These are phyloP conservation scores for Lordiphosa mommai DNA, from an alignment of 1,140 invertebrate genomes.

Conservation along the genomic window DNA sequence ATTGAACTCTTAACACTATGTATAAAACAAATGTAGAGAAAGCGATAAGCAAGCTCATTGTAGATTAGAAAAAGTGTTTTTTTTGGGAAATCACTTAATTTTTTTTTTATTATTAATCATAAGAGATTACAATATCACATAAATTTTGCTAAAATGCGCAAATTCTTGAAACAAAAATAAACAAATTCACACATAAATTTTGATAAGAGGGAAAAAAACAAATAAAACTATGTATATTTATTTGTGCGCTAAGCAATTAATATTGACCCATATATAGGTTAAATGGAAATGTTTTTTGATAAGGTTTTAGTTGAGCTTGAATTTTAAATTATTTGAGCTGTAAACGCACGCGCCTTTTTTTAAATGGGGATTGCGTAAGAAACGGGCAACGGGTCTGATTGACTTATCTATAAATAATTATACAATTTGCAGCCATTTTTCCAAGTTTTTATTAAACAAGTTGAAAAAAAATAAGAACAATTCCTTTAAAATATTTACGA, in stretches of 20 bases:
- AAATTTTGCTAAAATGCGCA: conserved; percentile 24
- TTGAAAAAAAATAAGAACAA: no score
- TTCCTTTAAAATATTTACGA: no score
- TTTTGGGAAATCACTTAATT: not conserved
- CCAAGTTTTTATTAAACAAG: no score
- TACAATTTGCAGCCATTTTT: no score
- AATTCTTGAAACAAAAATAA: not conserved
- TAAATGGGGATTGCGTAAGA: no score
- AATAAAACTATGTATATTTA: conserved; percentile 25
- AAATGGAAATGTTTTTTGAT: no score
- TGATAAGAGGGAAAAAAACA: conserved; percentile 16
- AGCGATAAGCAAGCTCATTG: conserved; percentile 12
- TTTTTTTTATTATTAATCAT: conserved; percentile 15
- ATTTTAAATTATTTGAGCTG: no score
- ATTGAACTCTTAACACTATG: conserved; percentile 49
- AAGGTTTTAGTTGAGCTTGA: no score
- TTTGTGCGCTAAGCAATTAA: not conserved
- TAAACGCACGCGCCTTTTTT: no score
- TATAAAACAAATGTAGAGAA: conserved; percentile 14
- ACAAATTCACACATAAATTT: not conserved
- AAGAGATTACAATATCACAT: not conserved
- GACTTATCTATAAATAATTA: no score
- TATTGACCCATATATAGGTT: conserved; percentile 12
- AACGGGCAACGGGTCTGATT: no score
- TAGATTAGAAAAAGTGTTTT: not conserved